phyloP scores from a whole-genome alignment of 2,888 invertebrate genomes.

The Caenorhabditis sp. region DNA sequence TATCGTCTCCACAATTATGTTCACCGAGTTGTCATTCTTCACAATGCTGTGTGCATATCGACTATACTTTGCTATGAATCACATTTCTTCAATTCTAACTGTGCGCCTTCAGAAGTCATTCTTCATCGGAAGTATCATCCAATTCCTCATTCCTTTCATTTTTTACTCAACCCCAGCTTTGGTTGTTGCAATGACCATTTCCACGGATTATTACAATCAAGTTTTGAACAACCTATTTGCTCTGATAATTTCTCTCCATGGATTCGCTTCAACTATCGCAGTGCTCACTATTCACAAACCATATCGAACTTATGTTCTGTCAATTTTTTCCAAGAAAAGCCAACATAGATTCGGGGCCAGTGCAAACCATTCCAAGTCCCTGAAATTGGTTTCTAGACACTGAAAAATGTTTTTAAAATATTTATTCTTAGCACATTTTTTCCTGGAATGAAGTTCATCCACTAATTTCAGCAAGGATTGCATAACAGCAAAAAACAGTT shows the following conservation, averaged over 20 bases:
- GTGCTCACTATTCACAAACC: not conserved
- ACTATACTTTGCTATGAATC: not conserved
- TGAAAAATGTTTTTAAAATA: not conserved
- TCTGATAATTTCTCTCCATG: not conserved
- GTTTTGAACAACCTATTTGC: not conserved
- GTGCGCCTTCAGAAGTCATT: not conserved
- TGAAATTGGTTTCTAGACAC: not conserved
- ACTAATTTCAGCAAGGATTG: too few species aligned
- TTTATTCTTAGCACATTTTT: not conserved
- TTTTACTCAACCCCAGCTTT: slow-evolving; percentile 1
- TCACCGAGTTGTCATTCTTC: not conserved
- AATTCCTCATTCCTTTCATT: slow-evolving; percentile 7
- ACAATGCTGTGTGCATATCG: not conserved
- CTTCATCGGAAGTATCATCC: not conserved
- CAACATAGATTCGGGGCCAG: not conserved
- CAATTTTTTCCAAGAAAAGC: not conserved
- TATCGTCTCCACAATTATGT: not conserved
- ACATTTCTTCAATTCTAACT: not conserved
- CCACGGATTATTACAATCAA: not conserved
- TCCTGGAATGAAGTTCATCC: not conserved
- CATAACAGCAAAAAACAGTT: too few species aligned
- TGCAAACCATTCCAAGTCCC: not conserved
- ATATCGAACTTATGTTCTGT: slow-evolving; percentile 1
- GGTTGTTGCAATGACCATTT: not conserved
- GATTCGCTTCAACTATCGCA: not conserved